phyloP scores from a whole-genome alignment of 2,113 vertebrate genomes.

The Lota lota region DNA sequence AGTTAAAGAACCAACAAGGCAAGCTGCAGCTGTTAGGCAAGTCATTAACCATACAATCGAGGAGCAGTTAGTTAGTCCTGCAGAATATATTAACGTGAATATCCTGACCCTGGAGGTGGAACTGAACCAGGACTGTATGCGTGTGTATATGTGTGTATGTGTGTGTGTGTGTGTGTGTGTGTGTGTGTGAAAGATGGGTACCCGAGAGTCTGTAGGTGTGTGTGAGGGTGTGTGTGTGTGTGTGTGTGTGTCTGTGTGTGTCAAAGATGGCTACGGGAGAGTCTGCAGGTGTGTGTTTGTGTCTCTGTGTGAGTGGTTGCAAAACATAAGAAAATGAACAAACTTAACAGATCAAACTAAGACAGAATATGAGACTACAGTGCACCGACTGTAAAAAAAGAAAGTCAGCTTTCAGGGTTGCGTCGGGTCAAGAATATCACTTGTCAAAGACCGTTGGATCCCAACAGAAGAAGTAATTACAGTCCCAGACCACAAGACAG shows the following conservation, averaged over 20 bases:
- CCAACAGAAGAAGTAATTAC: constrained; percentile 53
- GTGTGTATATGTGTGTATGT: too few species aligned
- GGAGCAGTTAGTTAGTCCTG: constrained; percentile 25
- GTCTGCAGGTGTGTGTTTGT: too few species aligned
- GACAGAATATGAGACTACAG: neutral
- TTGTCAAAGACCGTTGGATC: constrained; percentile 18
- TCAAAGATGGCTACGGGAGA: too few species aligned
- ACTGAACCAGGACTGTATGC: constrained; percentile 26
- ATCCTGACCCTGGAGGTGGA: constrained; percentile 41
- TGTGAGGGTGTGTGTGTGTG: too few species aligned
- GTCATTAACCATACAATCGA: constrained; percentile 47
- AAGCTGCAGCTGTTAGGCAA: neutral
- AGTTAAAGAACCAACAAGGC: constrained; percentile 8
- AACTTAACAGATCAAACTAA: neutral
- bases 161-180: too few species aligned
- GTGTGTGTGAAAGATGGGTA: too few species aligned
- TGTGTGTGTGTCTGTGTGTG: too few species aligned
- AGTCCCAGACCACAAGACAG: constrained; percentile 43
- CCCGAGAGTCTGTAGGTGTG: too few species aligned
- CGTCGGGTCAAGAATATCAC: constrained; percentile 45
- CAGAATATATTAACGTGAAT: constrained; percentile 51
- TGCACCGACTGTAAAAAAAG: neutral
- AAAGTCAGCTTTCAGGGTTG: constrained; percentile 41
- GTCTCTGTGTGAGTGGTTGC: neutral
- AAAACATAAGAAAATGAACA: neutral